These are phyloP conservation scores for Bombylius major DNA, from an alignment of 2,888 invertebrate genomes.

Conservation along the genomic window DNA sequence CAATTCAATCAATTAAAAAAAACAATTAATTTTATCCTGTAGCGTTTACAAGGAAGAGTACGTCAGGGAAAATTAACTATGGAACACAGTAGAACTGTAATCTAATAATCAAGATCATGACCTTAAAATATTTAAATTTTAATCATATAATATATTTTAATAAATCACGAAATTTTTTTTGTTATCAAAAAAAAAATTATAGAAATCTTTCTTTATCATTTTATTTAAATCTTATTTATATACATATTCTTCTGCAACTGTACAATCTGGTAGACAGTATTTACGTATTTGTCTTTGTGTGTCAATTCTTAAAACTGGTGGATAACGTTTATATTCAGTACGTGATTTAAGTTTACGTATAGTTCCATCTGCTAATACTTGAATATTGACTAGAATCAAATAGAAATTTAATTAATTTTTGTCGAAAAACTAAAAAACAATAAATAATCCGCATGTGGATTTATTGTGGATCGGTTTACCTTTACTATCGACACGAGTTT, in stretches of 20 bases:
- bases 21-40: slow-evolving; percentile 4
- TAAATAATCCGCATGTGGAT: neutral
- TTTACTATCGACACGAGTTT: slow-evolving; percentile 4
- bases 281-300: neutral
- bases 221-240: neutral
- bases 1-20: neutral
- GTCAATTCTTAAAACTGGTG: neutral
- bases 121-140: too few species aligned
- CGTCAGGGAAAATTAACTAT: slow-evolving; percentile 29
- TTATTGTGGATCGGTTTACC: too few species aligned
- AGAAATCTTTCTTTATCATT: too few species aligned
- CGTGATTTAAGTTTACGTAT: slow-evolving; percentile 1
- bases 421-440: neutral
- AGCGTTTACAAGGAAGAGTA: slow-evolving; percentile 33
- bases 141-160: too few species aligned
- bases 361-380: slow-evolving; percentile 2
- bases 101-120: slow-evolving; percentile 16
- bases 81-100: slow-evolving; percentile 31
- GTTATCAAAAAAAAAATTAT: too few species aligned
- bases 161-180: too few species aligned
- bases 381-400: slow-evolving; percentile 5
- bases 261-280: neutral
- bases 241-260: neutral
- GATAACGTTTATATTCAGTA: slow-evolving; percentile 1
- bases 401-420: neutral